These are phyloP conservation scores for Conistra vaccinii DNA, from an alignment of 2,888 invertebrate species.

Conservation along the genomic window DNA sequence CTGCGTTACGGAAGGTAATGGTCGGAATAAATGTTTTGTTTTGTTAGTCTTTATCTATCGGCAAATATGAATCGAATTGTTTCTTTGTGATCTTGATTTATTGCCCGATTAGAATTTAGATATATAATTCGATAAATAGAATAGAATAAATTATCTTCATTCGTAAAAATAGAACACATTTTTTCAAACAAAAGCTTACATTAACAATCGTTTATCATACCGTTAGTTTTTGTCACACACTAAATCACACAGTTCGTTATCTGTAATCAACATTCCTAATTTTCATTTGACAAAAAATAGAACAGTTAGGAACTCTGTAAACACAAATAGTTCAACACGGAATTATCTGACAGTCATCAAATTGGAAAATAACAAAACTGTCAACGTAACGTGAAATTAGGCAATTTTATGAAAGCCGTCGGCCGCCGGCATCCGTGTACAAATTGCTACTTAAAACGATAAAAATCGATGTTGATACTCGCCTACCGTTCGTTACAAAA, in stretches of 20 bases:
- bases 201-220: constrained; percentile 56
- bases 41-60: constrained; percentile 16
- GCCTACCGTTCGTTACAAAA: constrained; percentile 68
- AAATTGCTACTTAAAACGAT: constrained; percentile 80
- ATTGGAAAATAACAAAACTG: constrained; percentile 75
- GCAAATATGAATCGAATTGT: constrained; percentile 33
- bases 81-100: constrained; percentile 48
- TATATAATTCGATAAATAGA: constrained; percentile 1
- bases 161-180: neutral
- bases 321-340: constrained; percentile 66
- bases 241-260: constrained; percentile 58
- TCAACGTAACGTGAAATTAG: constrained; percentile 76
- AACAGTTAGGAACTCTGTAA: constrained; percentile 62
- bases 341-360: constrained; percentile 72
- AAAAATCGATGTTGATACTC: constrained; percentile 69
- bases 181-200: constrained; percentile 24
- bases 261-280: constrained; percentile 67
- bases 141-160: constrained; percentile 9
- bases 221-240: constrained; percentile 61
- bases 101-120: constrained; percentile 13
- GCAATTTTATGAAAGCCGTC: constrained; percentile 70
- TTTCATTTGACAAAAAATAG: constrained; percentile 58
- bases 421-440: constrained; percentile 79
- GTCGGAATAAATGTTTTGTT: constrained; percentile 43
- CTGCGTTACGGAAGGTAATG: constrained; percentile 66